Evolutionary conservation across 2,888 invertebrate genomes (phyloP).

Genomic region (Melieria picta): DNA sequence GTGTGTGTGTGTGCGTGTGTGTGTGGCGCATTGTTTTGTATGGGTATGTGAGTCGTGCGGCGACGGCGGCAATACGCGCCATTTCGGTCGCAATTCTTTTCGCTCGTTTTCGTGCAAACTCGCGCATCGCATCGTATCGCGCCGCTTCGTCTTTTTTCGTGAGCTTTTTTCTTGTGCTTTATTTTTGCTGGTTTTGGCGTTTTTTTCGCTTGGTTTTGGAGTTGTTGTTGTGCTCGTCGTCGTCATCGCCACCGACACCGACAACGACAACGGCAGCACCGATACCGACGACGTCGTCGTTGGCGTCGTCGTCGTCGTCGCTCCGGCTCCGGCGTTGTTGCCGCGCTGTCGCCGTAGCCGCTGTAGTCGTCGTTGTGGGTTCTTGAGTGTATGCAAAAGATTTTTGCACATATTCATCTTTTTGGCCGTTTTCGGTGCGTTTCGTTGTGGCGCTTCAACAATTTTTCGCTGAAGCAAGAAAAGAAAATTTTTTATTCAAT

Average conservation of each 20-base stretch:
- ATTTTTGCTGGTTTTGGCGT: conserved; percentile 15
- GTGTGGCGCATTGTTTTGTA: background rate
- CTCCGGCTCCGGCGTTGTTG: conserved; percentile 17
- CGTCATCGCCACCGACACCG: background rate
- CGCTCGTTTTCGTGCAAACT: background rate
- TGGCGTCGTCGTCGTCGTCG: conserved; percentile 10
- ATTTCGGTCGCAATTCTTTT: conserved; percentile 15
- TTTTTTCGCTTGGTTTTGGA: conserved; percentile 12
- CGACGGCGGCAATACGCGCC: background rate
- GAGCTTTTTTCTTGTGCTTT: too few relatives aligned
- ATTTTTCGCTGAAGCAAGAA: conserved; percentile 43
- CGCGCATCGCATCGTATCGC: too few relatives aligned
- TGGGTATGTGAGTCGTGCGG: background rate
- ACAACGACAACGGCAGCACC: background rate
- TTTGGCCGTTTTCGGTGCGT: conserved; percentile 65
- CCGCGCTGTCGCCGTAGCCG: conserved; percentile 22
- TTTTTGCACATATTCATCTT: conserved; percentile 66
- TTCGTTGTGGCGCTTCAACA: conserved; percentile 52
- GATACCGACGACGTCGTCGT: conserved; percentile 12
- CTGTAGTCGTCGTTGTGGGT: conserved; percentile 46
- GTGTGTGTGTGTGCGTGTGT: background rate
- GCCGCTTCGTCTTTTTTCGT: too few relatives aligned
- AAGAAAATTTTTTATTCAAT: conserved; percentile 21
- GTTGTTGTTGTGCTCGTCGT: conserved; percentile 4
- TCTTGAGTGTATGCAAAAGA: conserved; percentile 65